Evolutionary conservation across 2,113 vertebrate species (phyloP), one percentile per base, ranked within the genome.

Genomic region (Catharus bicknelli): DNA sequence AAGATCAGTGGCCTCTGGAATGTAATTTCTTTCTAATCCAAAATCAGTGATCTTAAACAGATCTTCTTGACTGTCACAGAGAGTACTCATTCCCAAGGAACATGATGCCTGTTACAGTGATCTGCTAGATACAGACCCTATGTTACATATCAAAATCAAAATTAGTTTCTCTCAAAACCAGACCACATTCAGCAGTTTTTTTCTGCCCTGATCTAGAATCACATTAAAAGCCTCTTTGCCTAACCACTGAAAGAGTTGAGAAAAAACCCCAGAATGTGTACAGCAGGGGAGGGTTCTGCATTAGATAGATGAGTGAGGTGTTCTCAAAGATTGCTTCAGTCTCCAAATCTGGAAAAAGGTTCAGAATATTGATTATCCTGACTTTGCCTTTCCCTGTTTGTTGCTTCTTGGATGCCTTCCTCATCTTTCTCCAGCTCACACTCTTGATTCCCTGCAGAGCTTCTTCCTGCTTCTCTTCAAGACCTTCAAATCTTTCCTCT

Each of bases 371-470:
- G 40, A 40, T 92, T 81, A 22, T 84, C 21, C 90, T 47, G 42
- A 73, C 72, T n/a, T n/a, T 85, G 57, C 67, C 48, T 59, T 76
- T 86, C 45, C 57, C 79, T 27, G 11, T 62, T 8, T 83, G 17
- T 17, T 59, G 18, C 22, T 61, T 83, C 66, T 32, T 75, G 43
- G 32, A 64, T 53, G n/a, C 30, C 42, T 63, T 85, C 18, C 13
- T 42, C 6, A 2, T 80, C 16, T 42, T 86, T 77, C 69, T 97
- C 88, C 83, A 98, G 84, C 26, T 97, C 66, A 32, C 75, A 91
- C 91, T 99, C 97, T 54, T 96, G 70, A 98, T 98, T 96, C 91
- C 98, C 68, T 97, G 95, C 83, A 99, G 86, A 23, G 98, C 98
- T 40, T 86, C 96, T 88, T 98, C 97, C 59, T 99, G 96, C 36